A percentile compares a stretch with the other conserved stretches of the same genome.
Evolutionary conservation across 2,113 vertebrate species (phyloP).

Genomic region (Synodontis membranacea): DNA sequence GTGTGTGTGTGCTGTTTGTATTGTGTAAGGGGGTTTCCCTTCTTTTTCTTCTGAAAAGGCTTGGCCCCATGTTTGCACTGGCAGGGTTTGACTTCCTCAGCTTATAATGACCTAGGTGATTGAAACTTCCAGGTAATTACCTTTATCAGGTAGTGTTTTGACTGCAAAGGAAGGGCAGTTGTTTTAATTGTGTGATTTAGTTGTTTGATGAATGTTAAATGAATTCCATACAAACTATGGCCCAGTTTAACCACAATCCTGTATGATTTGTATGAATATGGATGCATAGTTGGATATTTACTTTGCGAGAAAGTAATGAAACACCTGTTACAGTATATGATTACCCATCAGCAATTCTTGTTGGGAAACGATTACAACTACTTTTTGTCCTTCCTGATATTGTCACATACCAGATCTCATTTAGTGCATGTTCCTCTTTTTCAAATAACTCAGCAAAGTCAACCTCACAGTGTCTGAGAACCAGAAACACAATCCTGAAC

Average conservation of each 20-base stretch:
- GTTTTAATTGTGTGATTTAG: conserved; percentile 45
- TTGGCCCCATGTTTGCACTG: conserved; percentile 29
- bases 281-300: neutral
- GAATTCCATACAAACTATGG: neutral
- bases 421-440: conserved; percentile 39
- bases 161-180: conserved; percentile 47
- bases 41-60: conserved; percentile 1
- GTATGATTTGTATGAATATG: neutral
- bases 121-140: conserved; percentile 69
- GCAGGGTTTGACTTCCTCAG: conserved; percentile 55
- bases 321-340: conserved; percentile 12
- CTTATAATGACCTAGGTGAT: conserved; percentile 59
- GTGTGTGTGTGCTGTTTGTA: neutral
- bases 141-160: conserved; percentile 65
- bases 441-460: neutral
- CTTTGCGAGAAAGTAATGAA: neutral
- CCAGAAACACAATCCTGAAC: neutral
- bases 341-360: neutral
- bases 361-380: conserved; percentile 20
- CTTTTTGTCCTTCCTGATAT: conserved; percentile 58
- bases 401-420: conserved; percentile 56
- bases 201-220: conserved; percentile 22
- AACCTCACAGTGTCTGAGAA: neutral
- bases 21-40: conserved; percentile 11
- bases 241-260: neutral